Percentiles rank a stretch among this genome's conserved stretches.
Conservation (phyloP, 2,888 invertebrate species). For the Morinoia aosen region DNA sequence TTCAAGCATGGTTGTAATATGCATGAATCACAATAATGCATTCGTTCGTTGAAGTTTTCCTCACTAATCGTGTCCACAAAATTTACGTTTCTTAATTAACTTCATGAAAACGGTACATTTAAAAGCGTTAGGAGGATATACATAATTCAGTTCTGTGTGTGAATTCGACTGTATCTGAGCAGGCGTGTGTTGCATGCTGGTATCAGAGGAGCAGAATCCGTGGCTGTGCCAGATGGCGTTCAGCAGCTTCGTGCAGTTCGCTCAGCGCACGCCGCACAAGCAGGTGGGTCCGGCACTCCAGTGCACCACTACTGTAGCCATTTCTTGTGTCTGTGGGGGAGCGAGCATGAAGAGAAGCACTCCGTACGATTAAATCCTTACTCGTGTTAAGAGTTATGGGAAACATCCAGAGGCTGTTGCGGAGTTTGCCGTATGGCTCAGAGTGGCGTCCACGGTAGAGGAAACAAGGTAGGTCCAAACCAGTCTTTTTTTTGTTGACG, state of each 20-base stretch:
- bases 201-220: not conserved
- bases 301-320: not conserved
- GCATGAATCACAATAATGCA: no score
- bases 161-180: not conserved
- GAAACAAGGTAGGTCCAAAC: no score
- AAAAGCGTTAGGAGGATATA: no score
- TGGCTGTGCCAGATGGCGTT: not conserved
- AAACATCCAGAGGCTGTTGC: not conserved
- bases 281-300: not conserved
- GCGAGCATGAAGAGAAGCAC: not conserved
- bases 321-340: not conserved
- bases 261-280: constrained; percentile 27
- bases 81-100: no score
- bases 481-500: no score
- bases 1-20: no score
- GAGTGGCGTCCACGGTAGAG: no score
- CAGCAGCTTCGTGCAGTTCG: not conserved
- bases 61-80: no score
- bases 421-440: not conserved
- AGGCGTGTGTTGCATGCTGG: not conserved
- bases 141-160: no score
- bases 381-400: not conserved
- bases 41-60: no score
- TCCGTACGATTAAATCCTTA: not conserved
- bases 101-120: no score